Evolutionary conservation across 2,888 invertebrate species (phyloP), one percentile per base, ranked within the genome.

Genomic region (Carterocephalus palaemon): DNA sequence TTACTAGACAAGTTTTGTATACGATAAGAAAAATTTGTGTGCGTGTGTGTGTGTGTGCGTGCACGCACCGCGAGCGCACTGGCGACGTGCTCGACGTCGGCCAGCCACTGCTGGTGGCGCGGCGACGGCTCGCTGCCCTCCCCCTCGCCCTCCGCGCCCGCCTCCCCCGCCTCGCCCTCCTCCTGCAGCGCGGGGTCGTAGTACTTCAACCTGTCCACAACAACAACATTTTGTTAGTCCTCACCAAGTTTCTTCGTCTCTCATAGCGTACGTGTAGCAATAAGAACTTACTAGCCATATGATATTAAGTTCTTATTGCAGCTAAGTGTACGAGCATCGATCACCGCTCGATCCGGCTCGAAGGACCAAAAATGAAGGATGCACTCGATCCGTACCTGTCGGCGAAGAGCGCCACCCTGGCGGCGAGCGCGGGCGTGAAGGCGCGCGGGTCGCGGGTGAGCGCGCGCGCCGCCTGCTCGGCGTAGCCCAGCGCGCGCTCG

Each of bases 401-500:
- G 1, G 64, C 64, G 24, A 62, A 52, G 9, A 19, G 36, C 5
- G 57, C 50, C 22, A 59, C 20, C 34, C 48, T 41, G 54, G 75
- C 60, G 54, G 81, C 75, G 48, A 91, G 85, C 49, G 82, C 79
- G 42, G 88, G 75, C 68, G 33, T 70, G 71, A 89, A 88, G 47
- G 71, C 73, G 3, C 73, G 62, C 2, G 91, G 90, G 62, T 89
- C 87, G 52, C 85, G 86, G 4, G 90, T 81, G 26, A 95, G 89
- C 46, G 91, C 91, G 12, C 88, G 82, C 4, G 94, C 90, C 24
- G 96, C 90, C 59, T 91, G 91, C 87, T 97, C 97, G 65, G 92
- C 90, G 84, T 97, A 97, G 53, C 92, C 89, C 53, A 97, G 84
- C 41, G 96, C 93, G 72, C 94, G 94, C 71, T 93, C 92, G 59